phyloP scores from a whole-genome alignment of 2,113 vertebrate species.

The Platichthys stellatus region DNA sequence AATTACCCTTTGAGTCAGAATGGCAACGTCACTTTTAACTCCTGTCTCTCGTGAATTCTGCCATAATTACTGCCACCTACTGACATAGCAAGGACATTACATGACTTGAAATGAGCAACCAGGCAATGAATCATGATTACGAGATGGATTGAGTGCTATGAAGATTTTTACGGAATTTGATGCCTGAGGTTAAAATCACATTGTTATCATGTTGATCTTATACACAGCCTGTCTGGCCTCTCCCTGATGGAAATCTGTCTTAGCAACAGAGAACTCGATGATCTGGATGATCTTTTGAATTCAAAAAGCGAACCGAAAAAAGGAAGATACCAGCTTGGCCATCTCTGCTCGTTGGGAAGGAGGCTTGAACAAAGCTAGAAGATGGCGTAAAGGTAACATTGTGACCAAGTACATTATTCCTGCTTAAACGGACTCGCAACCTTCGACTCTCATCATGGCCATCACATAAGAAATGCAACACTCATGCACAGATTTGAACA shows the following conservation, averaged over 20 bases:
- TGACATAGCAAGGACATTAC: background rate
- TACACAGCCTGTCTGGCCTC: background rate
- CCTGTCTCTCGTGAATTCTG: no score
- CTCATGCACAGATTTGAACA: no score
- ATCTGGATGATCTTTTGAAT: background rate
- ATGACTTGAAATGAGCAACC: background rate
- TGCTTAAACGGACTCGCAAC: conserved; percentile 52
- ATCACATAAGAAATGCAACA: conserved; percentile 25
- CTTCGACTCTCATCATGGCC: conserved; percentile 67
- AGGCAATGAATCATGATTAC: no score
- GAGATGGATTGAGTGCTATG: no score
- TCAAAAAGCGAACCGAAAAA: conserved; percentile 8
- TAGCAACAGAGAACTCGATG: background rate
- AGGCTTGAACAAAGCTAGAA: conserved; percentile 50
- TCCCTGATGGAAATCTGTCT: background rate
- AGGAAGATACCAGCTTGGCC: conserved; percentile 10
- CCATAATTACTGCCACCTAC: no score
- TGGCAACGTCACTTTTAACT: no score
- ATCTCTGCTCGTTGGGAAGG: conserved; percentile 9
- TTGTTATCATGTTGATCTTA: background rate
- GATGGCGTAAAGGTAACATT: conserved; percentile 13
- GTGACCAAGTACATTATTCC: conserved; percentile 19
- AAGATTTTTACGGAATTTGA: no score
- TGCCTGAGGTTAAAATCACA: background rate
- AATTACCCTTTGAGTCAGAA: no score